Evolutionary conservation across 2,888 invertebrate species (phyloP).

Genomic region (Agrenia bidenticulata): DNA sequence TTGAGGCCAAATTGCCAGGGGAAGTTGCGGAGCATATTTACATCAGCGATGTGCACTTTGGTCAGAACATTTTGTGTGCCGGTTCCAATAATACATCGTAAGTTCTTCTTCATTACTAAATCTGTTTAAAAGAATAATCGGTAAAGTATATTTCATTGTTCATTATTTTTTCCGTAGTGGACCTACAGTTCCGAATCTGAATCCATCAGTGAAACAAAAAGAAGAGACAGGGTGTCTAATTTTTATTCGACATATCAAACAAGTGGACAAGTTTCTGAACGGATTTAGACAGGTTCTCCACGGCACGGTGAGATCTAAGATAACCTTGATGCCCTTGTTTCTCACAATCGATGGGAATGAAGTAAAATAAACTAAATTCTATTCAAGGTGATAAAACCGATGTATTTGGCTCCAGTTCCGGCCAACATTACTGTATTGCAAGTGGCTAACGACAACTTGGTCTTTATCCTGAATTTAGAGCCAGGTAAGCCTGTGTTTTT

Average conservation of each 20-base stretch:
- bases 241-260: slow-evolving; percentile 42
- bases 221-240: slow-evolving; percentile 15
- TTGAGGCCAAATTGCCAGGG: slow-evolving; percentile 36
- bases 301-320: slow-evolving; percentile 30
- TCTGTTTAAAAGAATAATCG: no score
- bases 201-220: no score
- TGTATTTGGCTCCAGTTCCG: background rate
- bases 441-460: background rate
- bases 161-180: no score
- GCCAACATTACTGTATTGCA: background rate
- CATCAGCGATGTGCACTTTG: slow-evolving; percentile 30
- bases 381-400: slow-evolving; percentile 9
- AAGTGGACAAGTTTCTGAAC: slow-evolving; percentile 26
- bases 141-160: no score
- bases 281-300: slow-evolving; percentile 37
- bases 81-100: background rate
- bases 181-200: no score
- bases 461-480: background rate
- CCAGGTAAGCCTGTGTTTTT: no score
- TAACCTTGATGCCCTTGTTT: no score
- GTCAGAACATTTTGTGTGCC: slow-evolving; percentile 33
- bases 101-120: no score
- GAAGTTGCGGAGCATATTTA: slow-evolving; percentile 20
- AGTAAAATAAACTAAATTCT: no score
- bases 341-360: no score